Evolutionary conservation across 2,888 invertebrate genomes (phyloP), one percentile per base, ranked within the genome.

Genomic region (Trilocha varians): DNA sequence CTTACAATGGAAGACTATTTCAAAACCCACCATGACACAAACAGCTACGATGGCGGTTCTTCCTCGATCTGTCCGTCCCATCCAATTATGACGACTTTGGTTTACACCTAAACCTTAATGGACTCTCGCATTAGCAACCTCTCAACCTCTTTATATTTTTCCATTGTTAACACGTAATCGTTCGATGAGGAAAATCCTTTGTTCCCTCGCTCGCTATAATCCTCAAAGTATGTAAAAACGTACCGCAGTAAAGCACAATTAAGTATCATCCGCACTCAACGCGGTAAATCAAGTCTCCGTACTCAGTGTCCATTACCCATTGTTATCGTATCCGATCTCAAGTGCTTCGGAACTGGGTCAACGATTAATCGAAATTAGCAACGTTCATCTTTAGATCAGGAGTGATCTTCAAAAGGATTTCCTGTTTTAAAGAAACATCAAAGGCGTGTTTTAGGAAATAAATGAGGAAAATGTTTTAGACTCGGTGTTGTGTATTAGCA

Each of bases 381-480:
- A 54, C 60, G 67, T 69, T 63, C 62, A 59, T 65, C 59, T 60
- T 47, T 43, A 50, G 61, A 53, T 58, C 55, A 57, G 44, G 55
- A 60, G 54, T 11, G 25, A 25, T 25, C 25, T 25, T 25, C 25
- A 25, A 25, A 25, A 9, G 11, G 25, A 25, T 6, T 25, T 25
- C 25, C 3, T 9, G 25, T 11, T 25, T n/a, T 25, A 25, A 25
- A 25, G 8, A 25, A 25, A 25, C 25, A 25, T 25, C 25, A 25
- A 25, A 25, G 25, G 25, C 25, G 11, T 25, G 25, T 25, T 25
- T 25, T 25, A 9, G 8, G 25, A 11, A 9, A 25, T 9, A 25
- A 25, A 25, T 25, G 6, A 25, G 2, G 25, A 25, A 25, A 25
- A 25, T 9, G 25, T 25, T 25, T n/a, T n/a, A n/a, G n/a, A n/a